Percentiles rank a stretch among this genome's conserved stretches.
Conservation (phyloP, 1,140 invertebrate species). For the Ceratina calcarata region DNA sequence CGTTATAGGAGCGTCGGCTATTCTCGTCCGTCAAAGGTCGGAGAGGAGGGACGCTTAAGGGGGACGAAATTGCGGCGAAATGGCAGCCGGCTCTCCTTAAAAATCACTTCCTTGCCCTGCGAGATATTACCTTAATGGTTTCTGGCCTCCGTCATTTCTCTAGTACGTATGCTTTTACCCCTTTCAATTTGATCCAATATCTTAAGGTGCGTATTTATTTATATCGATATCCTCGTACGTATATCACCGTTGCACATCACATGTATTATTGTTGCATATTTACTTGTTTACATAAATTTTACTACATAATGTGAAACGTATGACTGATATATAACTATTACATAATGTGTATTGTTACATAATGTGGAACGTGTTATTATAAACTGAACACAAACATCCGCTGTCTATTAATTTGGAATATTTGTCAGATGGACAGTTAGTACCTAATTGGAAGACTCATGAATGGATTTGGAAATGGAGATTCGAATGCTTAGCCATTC, state of each 20-base stretch:
- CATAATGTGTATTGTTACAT: too few relatives aligned
- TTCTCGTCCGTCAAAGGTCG: slow-evolving; percentile 23
- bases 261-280: slow-evolving; percentile 39
- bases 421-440: too few relatives aligned
- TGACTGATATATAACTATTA: too few relatives aligned
- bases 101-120: slow-evolving; percentile 67
- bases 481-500: too few relatives aligned
- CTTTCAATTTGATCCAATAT: slow-evolving; percentile 27
- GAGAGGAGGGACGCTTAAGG: slow-evolving; percentile 50
- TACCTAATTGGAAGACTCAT: too few relatives aligned
- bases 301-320: too few relatives aligned
- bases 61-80: slow-evolving; percentile 66
- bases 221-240: not conserved
- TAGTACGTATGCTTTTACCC: not conserved
- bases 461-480: too few relatives aligned
- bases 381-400: too few relatives aligned
- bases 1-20: slow-evolving; percentile 34
- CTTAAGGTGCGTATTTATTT: too few relatives aligned
- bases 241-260: slow-evolving; percentile 6
- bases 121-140: slow-evolving; percentile 68
- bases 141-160: slow-evolving; percentile 23
- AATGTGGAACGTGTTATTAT: too few relatives aligned
- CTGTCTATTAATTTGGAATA: too few relatives aligned
- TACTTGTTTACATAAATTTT: too few relatives aligned
- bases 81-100: slow-evolving; percentile 63